A percentile compares a stretch with the other conserved stretches of the same genome.
phyloP scores from a whole-genome alignment of 2,797 vertebrate genomes.

The Cuculus canorus region DNA sequence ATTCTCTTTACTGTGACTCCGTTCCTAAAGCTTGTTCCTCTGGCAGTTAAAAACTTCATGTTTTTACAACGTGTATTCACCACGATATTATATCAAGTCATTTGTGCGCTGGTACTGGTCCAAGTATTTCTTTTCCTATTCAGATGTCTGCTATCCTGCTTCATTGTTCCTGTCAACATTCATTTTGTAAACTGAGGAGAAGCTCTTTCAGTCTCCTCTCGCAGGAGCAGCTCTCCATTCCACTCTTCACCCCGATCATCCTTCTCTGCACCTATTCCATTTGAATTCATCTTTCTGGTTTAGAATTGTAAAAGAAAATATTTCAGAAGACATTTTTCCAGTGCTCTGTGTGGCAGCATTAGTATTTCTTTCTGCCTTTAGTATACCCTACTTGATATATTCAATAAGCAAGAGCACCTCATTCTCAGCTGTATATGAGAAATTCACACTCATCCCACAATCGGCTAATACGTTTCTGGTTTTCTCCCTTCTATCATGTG shows the following conservation, averaged over 20 bases:
- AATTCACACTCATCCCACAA: not conserved
- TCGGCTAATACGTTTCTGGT: not conserved
- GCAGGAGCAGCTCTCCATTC: not conserved
- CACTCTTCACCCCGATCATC: not conserved
- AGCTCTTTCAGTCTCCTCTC: not conserved
- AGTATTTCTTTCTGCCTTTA: not conserved
- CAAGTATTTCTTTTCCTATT: constrained; percentile 2
- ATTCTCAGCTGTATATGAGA: not conserved
- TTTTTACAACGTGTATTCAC: not conserved
- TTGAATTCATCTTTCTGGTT: not conserved
- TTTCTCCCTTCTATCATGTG: not conserved
- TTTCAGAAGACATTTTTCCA: not conserved
- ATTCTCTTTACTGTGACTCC: not conserved
- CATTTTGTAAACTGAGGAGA: not conserved
- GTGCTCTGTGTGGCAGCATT: not conserved
- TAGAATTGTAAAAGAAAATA: not conserved
- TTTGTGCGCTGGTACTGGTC: not conserved
- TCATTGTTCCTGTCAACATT: not conserved
- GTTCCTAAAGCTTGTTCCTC: not conserved
- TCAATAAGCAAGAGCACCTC: not conserved
- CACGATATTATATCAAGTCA: not conserved
- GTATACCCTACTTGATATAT: not conserved
- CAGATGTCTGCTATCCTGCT: not conserved
- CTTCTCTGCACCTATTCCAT: not conserved
- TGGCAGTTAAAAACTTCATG: not conserved